Evolutionary conservation across 1,140 invertebrate genomes (phyloP).

Genomic region (Sipha flava): DNA sequence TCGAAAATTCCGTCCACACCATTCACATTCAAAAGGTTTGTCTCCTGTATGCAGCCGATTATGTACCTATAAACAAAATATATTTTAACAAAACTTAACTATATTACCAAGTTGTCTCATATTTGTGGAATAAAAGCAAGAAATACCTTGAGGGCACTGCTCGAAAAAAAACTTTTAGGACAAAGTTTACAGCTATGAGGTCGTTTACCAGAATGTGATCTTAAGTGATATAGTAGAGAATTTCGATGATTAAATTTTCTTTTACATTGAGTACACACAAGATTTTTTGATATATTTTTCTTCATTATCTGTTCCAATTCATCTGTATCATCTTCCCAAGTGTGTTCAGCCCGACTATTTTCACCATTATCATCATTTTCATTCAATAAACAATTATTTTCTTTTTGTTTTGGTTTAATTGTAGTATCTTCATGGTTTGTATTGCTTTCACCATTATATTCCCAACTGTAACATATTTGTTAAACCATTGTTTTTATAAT

Average conservation of each 20-base stretch:
- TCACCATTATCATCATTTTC: constrained; percentile 22
- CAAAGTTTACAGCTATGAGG: constrained; percentile 74
- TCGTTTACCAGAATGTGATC: constrained; percentile 66
- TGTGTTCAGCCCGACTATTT: constrained; percentile 6
- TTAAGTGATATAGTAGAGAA: constrained; percentile 72
- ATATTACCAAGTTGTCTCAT: background rate
- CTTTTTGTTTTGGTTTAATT: constrained; percentile 11
- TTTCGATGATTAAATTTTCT: constrained; percentile 71
- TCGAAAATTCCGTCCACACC: constrained; percentile 66
- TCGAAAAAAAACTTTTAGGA: constrained; percentile 70
- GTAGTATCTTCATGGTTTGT: background rate
- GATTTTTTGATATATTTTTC: constrained; percentile 27
- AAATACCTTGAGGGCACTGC: constrained; percentile 62
- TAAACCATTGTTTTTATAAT: no score
- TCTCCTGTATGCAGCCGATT: constrained; percentile 64
- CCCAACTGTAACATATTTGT: background rate
- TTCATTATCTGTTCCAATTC: constrained; percentile 24
- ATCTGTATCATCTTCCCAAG: constrained; percentile 23
- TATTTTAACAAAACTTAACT: background rate
- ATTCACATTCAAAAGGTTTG: constrained; percentile 70
- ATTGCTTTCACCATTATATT: constrained; percentile 17
- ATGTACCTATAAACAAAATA: constrained; percentile 52
- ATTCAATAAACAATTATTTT: constrained; percentile 1
- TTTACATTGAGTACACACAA: constrained; percentile 61
- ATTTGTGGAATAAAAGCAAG: no score